Evolutionary conservation across 1,140 invertebrate species (phyloP), one percentile per base, ranked within the genome.

Genomic region (Tetragonula clypearis): DNA sequence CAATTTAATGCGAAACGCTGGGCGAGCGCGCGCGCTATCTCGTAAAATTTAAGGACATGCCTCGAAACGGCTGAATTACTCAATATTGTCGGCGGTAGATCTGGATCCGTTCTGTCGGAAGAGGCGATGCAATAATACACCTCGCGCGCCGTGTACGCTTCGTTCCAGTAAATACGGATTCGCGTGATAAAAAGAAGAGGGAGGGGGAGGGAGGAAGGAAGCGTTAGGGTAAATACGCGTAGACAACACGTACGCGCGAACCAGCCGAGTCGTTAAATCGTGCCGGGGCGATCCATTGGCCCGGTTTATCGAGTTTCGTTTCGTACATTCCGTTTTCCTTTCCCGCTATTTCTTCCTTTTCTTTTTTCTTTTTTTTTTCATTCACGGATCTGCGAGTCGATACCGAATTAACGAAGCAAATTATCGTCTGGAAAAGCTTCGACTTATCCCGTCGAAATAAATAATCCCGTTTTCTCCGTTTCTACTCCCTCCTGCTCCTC

Each of bases 181-280:
- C 86, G 86, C 75, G 82, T 88, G 87, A 91, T 90, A 90, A 90
- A 82, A 77, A 72, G 35, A 86, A 41, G 35, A 49, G 21, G 0
- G 66, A 68, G 26, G 55, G 35, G 55, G 5, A 23, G 3, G 30
- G 21, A 11, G 68, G 12, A n/a, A 8, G 30, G 26, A 11, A 17
- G 30, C 19, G 56, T 49, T 62, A 30, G n/a, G 79, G 68, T 35
- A 65, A 68, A 66, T 80, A 71, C 79, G 53, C 49, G 71, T 86
- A 65, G 35, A 86, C 79, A 69, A 49, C 79, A 79, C 85, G 79
- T 88, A 82, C 85, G 77, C 84, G 73, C 82, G 79, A 58, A 71
- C 69, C 26, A 55, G 30, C n/a, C 8, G 69, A 23, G 30, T 30
- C 88, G 90, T 92, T 91, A 91, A 92, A 91, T 89, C 87, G 88